Conservation (phyloP, 2,888 invertebrate genomes). For the Gastracanthus pulcherrimus region DNA sequence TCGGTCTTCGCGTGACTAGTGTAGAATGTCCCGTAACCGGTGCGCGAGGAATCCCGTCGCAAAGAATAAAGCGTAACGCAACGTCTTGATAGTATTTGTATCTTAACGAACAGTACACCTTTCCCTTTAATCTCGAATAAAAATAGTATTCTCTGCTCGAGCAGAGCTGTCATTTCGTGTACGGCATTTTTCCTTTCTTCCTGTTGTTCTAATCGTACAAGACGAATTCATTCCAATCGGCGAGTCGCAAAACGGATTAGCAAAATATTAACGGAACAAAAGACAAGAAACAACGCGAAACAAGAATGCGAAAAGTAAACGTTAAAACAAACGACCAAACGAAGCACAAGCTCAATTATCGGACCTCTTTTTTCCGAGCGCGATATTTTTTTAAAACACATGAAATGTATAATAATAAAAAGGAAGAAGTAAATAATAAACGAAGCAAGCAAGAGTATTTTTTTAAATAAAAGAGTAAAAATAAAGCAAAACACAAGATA, state of each 20-base stretch:
- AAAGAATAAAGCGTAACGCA: background rate
- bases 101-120: conserved; percentile 22
- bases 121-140: conserved; percentile 35
- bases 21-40: conserved; percentile 5
- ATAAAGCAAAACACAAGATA: background rate
- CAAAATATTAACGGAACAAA: background rate
- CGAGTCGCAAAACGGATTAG: conserved; percentile 10
- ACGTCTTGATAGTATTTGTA: conserved; percentile 47
- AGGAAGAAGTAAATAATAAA: conserved; percentile 14
- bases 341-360: conserved; percentile 52
- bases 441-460: conserved; percentile 41
- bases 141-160: conserved; percentile 48
- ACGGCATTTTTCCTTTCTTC: conserved; percentile 45
- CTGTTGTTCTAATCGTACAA: background rate
- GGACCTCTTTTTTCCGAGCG: conserved; percentile 50
- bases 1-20: no score
- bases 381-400: conserved; percentile 49
- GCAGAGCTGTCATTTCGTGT: background rate
- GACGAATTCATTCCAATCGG: conserved; percentile 54
- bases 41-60: conserved; percentile 17
- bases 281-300: conserved; percentile 3
- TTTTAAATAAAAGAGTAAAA: conserved; percentile 24
- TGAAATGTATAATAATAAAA: conserved; percentile 1
- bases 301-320: conserved; percentile 8
- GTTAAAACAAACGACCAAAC: conserved; percentile 51